Conservation (phyloP, 2,888 invertebrate species). For the Galerucella pusilla region DNA sequence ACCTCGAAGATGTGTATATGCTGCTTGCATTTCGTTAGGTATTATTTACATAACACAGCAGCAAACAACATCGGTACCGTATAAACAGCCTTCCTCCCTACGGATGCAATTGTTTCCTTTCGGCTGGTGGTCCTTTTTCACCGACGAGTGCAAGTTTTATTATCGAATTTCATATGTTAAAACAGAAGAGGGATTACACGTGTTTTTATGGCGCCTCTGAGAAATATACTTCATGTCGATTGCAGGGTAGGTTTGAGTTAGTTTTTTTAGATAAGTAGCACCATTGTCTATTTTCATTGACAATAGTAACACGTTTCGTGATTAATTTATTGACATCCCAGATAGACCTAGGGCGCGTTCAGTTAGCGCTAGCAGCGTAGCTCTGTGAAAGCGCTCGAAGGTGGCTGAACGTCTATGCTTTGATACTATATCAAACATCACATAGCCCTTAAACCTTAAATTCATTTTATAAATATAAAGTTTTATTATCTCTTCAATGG, state of each 20-base stretch:
- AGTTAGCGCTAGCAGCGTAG: no score
- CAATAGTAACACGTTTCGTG: background rate
- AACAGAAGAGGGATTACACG: slow-evolving; percentile 40
- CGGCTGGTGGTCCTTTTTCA: slow-evolving; percentile 19
- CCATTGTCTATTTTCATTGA: no score
- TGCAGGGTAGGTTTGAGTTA: slow-evolving; percentile 5
- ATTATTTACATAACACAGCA: slow-evolving; percentile 29
- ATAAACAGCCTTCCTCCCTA: slow-evolving; percentile 38
- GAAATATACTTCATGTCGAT: slow-evolving; percentile 28
- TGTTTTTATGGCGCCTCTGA: slow-evolving; percentile 38
- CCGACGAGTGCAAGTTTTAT: slow-evolving; percentile 44
- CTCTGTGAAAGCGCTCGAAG: no score
- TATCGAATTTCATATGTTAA: slow-evolving; percentile 50
- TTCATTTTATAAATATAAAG: no score
- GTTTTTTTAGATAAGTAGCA: background rate
- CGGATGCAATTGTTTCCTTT: slow-evolving; percentile 51
- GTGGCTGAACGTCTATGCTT: no score
- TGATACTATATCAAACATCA: no score
- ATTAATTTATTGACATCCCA: no score
- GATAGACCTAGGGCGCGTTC: no score
- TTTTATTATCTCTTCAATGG: no score
- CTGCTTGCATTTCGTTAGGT: slow-evolving; percentile 26
- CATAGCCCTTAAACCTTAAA: no score
- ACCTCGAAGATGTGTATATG: background rate
- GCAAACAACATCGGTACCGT: background rate